phyloP scores from a whole-genome alignment of 1,140 invertebrate species.

The Brachionus angularis region DNA sequence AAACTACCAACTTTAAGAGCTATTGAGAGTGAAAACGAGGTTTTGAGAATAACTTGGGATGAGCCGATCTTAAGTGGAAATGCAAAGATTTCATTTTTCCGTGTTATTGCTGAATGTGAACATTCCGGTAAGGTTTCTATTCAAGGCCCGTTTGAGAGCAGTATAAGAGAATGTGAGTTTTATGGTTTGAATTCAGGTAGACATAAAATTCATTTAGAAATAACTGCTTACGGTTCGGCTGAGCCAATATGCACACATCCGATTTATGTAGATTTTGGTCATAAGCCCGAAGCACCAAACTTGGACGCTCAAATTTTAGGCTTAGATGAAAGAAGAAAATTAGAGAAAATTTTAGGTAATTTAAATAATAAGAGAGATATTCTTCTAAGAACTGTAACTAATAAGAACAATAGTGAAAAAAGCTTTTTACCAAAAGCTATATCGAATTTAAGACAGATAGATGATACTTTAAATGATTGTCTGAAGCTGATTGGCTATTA shows the following conservation, averaged over 20 bases:
- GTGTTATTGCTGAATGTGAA: conserved; percentile 47
- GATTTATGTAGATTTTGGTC: conserved; percentile 51
- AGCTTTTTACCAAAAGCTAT: conserved; percentile 50
- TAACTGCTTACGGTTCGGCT: conserved; percentile 52
- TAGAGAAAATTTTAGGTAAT: conserved; percentile 56
- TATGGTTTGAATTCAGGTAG: conserved; percentile 5
- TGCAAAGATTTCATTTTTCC: conserved; percentile 56
- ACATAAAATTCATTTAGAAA: conserved; percentile 41
- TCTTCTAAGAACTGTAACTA: conserved; percentile 45
- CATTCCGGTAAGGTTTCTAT: conserved; percentile 10
- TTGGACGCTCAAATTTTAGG: conserved; percentile 54
- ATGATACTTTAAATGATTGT: conserved; percentile 54
- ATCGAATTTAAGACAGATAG: conserved; percentile 51
- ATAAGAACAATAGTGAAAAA: conserved; percentile 31
- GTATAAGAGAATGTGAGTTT: conserved; percentile 32
- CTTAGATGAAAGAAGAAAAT: conserved; percentile 52
- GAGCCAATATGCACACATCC: conserved; percentile 52
- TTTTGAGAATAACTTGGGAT: conserved; percentile 54
- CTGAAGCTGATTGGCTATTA: conserved; percentile 51
- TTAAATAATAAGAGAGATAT: conserved; percentile 57
- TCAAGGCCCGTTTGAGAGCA: conserved; percentile 20
- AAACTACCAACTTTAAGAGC: conserved; percentile 50
- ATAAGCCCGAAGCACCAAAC: conserved; percentile 53
- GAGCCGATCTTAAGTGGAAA: conserved; percentile 53
- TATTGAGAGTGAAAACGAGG: conserved; percentile 51